phyloP scores from a whole-genome alignment of 2,113 vertebrate species.

The Periophthalmodon schlosseri region DNA sequence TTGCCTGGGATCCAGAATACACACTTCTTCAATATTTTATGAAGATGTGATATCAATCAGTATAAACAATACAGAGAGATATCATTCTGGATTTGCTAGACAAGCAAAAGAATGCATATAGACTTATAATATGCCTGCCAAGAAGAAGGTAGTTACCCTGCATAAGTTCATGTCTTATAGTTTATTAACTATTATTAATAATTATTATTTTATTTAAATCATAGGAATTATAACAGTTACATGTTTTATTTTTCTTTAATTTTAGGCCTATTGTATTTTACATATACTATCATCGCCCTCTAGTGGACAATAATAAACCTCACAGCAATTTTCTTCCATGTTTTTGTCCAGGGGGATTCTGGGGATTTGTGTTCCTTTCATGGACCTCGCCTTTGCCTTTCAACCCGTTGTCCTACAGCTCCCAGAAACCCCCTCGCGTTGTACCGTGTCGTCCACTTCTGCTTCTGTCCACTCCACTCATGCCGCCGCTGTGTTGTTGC shows the following conservation, averaged over 20 bases:
- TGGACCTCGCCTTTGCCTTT: fast-evolving
- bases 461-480: neutral
- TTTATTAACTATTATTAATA: too few species aligned
- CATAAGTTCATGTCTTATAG: neutral
- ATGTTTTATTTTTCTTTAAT: neutral
- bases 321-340: neutral
- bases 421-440: slow-evolving; percentile 39
- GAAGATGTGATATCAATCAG: too few species aligned
- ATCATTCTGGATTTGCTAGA: too few species aligned
- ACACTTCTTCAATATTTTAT: too few species aligned
- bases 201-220: neutral
- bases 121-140: too few species aligned
- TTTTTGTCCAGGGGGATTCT: slow-evolving; percentile 24
- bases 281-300: slow-evolving; percentile 26
- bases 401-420: slow-evolving; percentile 29
- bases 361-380: slow-evolving; percentile 47
- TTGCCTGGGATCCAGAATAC: neutral
- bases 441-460: neutral
- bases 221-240: neutral
- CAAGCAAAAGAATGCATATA: too few species aligned
- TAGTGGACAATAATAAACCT: slow-evolving; percentile 26
- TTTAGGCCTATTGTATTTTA: neutral
- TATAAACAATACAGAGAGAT: too few species aligned
- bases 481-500: slow-evolving; percentile 1
- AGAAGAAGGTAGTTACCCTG: too few species aligned